Percentiles rank a stretch among this genome's conserved stretches.
phyloP scores from a whole-genome alignment of 2,888 invertebrate species.

The Gryllus longicercus region DNA sequence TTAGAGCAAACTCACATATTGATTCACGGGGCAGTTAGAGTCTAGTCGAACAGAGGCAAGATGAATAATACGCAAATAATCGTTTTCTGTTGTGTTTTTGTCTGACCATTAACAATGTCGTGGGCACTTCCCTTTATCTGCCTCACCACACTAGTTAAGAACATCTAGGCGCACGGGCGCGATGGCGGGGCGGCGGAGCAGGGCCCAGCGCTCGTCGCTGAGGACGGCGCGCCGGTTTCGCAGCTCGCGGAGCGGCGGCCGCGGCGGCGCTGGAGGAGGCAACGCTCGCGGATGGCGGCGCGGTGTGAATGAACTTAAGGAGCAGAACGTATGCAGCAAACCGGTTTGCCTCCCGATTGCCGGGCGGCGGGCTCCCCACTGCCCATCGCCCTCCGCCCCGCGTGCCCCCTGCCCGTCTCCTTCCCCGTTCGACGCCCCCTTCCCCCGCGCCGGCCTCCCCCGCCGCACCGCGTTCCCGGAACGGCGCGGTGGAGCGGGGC shows the following conservation, averaged over 20 bases:
- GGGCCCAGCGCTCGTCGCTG: too few relatives aligned
- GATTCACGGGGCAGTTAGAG: too few relatives aligned
- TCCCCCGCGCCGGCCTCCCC: not conserved
- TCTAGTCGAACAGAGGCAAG: too few relatives aligned
- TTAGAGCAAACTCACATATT: too few relatives aligned
- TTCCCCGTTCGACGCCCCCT: not conserved
- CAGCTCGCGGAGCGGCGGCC: not conserved
- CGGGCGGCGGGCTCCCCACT: not conserved
- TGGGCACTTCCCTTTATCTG: too few relatives aligned
- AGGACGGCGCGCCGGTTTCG: too few relatives aligned
- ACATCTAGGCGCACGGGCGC: too few relatives aligned
- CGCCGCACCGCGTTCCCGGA: not conserved
- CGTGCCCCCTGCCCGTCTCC: not conserved
- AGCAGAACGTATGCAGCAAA: slow-evolving; percentile 12
- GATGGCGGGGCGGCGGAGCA: too few relatives aligned
- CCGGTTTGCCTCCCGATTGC: slow-evolving; percentile 6
- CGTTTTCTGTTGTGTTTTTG: too few relatives aligned
- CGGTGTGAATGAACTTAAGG: slow-evolving; percentile 11
- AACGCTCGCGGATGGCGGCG: slow-evolving; percentile 19
- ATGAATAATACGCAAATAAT: too few relatives aligned
- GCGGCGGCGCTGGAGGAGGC: not conserved
- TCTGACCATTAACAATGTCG: too few relatives aligned
- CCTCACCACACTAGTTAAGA: too few relatives aligned
- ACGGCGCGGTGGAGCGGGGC: not conserved
- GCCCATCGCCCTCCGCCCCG: not conserved